phyloP scores from a whole-genome alignment of 2,113 vertebrate genomes.

The Tamias sibiricus region DNA sequence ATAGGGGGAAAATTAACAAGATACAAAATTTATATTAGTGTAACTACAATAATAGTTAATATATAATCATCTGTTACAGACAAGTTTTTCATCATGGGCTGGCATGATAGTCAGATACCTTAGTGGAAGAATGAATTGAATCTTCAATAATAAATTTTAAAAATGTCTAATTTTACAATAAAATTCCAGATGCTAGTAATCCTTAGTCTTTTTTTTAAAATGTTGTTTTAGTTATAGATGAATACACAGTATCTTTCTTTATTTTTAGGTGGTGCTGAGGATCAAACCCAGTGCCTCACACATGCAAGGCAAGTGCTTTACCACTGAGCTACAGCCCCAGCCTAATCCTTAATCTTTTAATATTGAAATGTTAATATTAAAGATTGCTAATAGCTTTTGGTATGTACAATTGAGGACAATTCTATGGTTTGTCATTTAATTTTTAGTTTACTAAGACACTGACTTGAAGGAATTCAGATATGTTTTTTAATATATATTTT shows the following conservation, averaged over 20 bases:
- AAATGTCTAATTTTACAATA: not conserved
- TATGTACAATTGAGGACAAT: not conserved
- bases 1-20: not conserved
- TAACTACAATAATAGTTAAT: not conserved
- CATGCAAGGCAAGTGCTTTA: too few species aligned
- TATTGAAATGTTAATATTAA: not conserved
- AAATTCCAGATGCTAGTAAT: not conserved
- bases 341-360: not conserved
- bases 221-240: too few species aligned
- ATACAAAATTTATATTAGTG: not conserved
- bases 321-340: too few species aligned
- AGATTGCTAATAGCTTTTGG: not conserved
- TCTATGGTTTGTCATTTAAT: not conserved
- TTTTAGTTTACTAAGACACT: not conserved
- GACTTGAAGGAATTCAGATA: not conserved
- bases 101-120: not conserved
- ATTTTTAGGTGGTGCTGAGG: too few species aligned
- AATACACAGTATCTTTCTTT: too few species aligned
- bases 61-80: not conserved
- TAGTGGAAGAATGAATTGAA: not conserved
- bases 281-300: too few species aligned
- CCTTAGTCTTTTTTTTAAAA: not conserved
- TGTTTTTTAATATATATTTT: not conserved
- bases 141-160: not conserved
- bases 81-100: not conserved